These are phyloP conservation scores for Panagrolaimus sp. DNA, from an alignment of 1,140 invertebrate genomes.

Conservation along the genomic window DNA sequence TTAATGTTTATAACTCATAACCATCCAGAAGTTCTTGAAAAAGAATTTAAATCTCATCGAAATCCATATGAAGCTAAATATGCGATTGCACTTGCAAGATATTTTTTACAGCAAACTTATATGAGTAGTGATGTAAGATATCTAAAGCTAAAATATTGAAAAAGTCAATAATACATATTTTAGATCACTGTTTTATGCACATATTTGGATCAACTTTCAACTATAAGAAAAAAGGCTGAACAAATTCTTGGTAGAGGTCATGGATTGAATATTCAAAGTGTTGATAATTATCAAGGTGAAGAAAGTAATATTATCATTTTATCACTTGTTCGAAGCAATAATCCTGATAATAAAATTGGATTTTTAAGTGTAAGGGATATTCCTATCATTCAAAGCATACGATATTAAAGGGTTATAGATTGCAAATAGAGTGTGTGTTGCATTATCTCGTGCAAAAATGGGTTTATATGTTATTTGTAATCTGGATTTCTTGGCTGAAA, in stretches of 20 bases:
- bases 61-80: conserved; percentile 59
- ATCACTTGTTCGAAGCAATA: conserved; percentile 72
- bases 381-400: not conserved
- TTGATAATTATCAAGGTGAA: conserved; percentile 80
- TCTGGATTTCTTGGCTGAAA: conserved; percentile 63
- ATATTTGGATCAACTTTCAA: conserved; percentile 59
- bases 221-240: conserved; percentile 40
- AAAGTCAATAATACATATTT: not conserved
- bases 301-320: conserved; percentile 77
- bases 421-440: conserved; percentile 65
- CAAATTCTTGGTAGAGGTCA: conserved; percentile 30
- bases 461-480: conserved; percentile 67
- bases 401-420: conserved; percentile 59
- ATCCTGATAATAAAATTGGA: conserved; percentile 68
- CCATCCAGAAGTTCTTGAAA: conserved; percentile 41
- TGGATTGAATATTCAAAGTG: conserved; percentile 63
- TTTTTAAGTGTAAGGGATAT: conserved; percentile 64
- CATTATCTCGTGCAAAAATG: too few relatives aligned
- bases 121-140: conserved; percentile 14
- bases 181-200: conserved; percentile 60
- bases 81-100: conserved; percentile 52
- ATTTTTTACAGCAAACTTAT: conserved; percentile 60
- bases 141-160: conserved; percentile 1
- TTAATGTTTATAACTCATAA: too few relatives aligned
- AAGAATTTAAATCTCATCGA: conserved; percentile 56